Base-by-base conservation (phyloP, 2,113 vertebrate genomes). In the Himantopus leucocephalus region DNA sequence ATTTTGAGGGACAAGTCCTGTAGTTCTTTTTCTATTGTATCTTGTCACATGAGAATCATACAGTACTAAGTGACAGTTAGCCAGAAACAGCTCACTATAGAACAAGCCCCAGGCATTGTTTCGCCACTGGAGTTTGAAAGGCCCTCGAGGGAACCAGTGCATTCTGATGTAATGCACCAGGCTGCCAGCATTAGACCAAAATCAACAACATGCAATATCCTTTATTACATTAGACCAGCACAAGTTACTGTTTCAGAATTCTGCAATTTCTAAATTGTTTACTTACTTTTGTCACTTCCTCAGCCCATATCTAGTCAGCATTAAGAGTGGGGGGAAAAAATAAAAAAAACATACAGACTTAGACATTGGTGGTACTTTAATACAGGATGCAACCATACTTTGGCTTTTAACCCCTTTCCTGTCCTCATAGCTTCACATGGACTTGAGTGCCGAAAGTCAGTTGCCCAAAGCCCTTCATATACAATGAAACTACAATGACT, bases 211-310 rank as follows among this genome's bases (percentile, higher is more conserved):
- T 16, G 32, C 55, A 88, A 88, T 9, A 86, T 21, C 47, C 60
- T 71, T 66, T 75, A 78, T 76, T 73, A 85, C 66, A 78, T 62
- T 1, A 78, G 55, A 74, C 58, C 76, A 70, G 47, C 63, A 94
- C 45, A 94, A 95, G 60, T 37, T 77, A 75, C 2, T 29, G 56
- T 81, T 97, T 95, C 92, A 94, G 81, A 97, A 95, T 92, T 95
- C 64, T 84, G 34, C 79, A 85, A 4, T 94, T 97, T 96, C 88
- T 55, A 58, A 98, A 97, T 97, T 95, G 97, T 98, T 98, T 98
- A 98, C 99, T 99, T 98, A 99, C 99, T 99, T 99, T 99, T 14
- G 99, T 99, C 97, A 99, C 98, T 98, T 99, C 99, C 98, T 99
- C 98, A 97, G 98, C 98, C 99, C 99, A 99, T 98, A 99, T 98